Evolutionary conservation across 2,888 invertebrate genomes (phyloP).

Genomic region (Chydorus sphaericus): DNA sequence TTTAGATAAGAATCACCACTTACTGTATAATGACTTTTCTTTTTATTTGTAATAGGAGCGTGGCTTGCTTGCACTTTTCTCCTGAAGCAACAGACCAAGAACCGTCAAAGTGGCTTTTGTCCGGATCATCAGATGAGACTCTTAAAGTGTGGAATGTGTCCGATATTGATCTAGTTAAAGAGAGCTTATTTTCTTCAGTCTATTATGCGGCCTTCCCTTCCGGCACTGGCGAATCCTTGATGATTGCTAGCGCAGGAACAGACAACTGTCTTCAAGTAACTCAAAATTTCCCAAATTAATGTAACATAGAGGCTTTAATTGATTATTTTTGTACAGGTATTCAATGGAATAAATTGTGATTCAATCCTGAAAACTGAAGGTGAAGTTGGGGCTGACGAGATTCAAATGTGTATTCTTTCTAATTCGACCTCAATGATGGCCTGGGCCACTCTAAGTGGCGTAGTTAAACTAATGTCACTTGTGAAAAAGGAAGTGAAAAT

Average conservation of each 20-base stretch:
- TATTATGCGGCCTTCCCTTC: not conserved
- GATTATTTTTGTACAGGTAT: not conserved
- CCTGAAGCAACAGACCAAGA: not conserved
- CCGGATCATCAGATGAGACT: slow-evolving; percentile 9
- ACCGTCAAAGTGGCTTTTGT: not conserved
- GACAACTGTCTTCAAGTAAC: slow-evolving; percentile 6
- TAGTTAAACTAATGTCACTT: slow-evolving; percentile 13
- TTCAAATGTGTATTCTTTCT: slow-evolving; percentile 6
- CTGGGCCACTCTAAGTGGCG: slow-evolving; percentile 10
- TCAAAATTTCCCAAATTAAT: not conserved
- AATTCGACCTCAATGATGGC: slow-evolving; percentile 8
- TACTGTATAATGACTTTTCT: not conserved
- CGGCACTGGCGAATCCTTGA: not conserved
- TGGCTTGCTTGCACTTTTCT: not conserved
- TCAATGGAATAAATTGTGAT: slow-evolving; percentile 1
- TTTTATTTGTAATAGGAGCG: not conserved
- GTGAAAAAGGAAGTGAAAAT: not conserved
- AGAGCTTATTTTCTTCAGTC: not conserved
- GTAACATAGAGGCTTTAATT: not conserved
- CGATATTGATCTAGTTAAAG: not conserved
- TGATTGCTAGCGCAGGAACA: slow-evolving; percentile 4
- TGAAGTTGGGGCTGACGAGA: not conserved
- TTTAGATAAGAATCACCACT: not conserved
- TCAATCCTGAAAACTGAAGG: not conserved
- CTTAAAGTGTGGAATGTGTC: not conserved